Conservation (phyloP, 2,797 vertebrate species). For the Erithacus rubecula region DNA sequence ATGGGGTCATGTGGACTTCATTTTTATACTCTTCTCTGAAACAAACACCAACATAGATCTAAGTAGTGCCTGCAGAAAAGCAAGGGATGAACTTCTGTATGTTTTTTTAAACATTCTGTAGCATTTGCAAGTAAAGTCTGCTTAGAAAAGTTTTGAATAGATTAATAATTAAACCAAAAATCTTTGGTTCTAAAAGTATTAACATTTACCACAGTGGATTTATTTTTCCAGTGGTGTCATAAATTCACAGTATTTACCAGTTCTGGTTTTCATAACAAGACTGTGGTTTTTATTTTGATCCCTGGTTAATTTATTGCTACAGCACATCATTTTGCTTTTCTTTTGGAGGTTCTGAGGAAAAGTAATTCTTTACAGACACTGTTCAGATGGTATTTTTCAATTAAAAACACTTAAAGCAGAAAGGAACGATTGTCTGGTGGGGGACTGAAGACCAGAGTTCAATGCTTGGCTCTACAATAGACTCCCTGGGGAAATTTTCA, state of each 20-base stretch:
- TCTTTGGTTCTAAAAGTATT: slow-evolving; percentile 9
- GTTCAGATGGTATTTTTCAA: slow-evolving; percentile 64
- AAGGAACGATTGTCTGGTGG: slow-evolving; percentile 46
- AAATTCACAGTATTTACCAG: slow-evolving; percentile 56
- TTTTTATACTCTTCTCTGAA: slow-evolving; percentile 48
- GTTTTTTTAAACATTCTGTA: not conserved
- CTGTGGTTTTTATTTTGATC: slow-evolving; percentile 62
- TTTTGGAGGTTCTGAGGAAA: slow-evolving; percentile 53
- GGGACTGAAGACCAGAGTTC: slow-evolving; percentile 56
- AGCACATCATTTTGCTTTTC: slow-evolving; percentile 58
- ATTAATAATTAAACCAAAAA: slow-evolving; percentile 32
- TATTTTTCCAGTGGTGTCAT: slow-evolving; percentile 35
- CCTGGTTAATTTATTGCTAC: slow-evolving; percentile 55
- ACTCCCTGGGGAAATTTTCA: slow-evolving; percentile 62
- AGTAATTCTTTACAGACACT: slow-evolving; percentile 65
- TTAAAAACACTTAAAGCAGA: slow-evolving; percentile 65
- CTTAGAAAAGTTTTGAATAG: slow-evolving; percentile 5
- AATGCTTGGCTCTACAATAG: slow-evolving; percentile 63
- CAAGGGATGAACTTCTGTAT: not conserved
- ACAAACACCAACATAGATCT: slow-evolving; percentile 34
- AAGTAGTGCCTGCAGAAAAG: slow-evolving; percentile 51
- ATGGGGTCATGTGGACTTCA: slow-evolving; percentile 7
- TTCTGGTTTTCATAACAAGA: slow-evolving; percentile 60
- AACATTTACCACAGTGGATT: slow-evolving; percentile 19
- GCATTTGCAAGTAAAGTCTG: slow-evolving; percentile 6